Conservation (phyloP, 2,888 invertebrate species). For the Lepeophtheirus nordmannii region DNA sequence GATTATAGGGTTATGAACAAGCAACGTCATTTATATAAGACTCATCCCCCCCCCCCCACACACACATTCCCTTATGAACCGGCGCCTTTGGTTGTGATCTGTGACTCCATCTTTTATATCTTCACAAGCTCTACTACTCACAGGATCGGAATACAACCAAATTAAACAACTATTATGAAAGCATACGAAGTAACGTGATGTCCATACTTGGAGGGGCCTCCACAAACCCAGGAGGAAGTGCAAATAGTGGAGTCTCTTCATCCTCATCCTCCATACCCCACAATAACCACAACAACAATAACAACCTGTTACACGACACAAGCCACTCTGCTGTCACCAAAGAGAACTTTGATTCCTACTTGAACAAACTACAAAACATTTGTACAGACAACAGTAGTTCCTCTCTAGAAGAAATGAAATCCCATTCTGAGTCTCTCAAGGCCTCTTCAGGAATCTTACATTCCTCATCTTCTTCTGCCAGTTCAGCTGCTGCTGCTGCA, state of each 20-base stretch:
- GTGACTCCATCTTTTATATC: too few species aligned
- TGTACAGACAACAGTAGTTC: constrained; percentile 48
- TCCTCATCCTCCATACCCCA: not conserved
- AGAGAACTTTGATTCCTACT: constrained; percentile 82
- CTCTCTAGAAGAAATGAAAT: not conserved
- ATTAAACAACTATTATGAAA: constrained; percentile 55
- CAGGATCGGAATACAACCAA: constrained; percentile 7
- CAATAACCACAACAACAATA: not conserved
- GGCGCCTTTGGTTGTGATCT: too few species aligned
- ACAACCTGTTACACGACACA: not conserved
- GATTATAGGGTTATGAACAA: too few species aligned
- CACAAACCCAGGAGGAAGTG: constrained; percentile 39
- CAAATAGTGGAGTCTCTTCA: not conserved
- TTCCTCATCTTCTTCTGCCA: not conserved
- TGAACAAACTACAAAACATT: constrained; percentile 74
- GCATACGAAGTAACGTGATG: constrained; percentile 78
- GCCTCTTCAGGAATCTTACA: not conserved
- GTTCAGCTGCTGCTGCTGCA: too few species aligned
- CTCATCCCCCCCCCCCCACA: too few species aligned
- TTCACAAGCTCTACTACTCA: not conserved
- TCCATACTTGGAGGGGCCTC: constrained; percentile 58
- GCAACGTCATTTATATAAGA: too few species aligned
- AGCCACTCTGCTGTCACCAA: not conserved
- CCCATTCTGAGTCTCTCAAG: not conserved
- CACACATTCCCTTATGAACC: too few species aligned